Evolutionary conservation across 1,140 invertebrate species (phyloP).

Genomic region (Nephila pilipes): DNA sequence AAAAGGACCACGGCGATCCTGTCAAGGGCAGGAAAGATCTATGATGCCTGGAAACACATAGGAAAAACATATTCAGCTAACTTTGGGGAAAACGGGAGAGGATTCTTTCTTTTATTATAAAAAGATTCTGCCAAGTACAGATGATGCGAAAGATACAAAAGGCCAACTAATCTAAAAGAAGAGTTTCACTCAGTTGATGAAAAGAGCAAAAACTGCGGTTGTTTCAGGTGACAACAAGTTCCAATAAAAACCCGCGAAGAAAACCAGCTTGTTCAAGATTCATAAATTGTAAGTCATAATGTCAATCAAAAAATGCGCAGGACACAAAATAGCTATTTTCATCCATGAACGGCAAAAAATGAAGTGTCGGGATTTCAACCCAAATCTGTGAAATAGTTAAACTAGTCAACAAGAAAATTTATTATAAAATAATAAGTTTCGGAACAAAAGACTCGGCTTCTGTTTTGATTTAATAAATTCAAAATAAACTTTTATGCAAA

Average conservation of each 20-base stretch:
- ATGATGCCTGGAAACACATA: constrained; percentile 37
- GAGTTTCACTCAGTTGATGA: not conserved
- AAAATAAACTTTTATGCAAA: no score
- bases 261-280: not conserved
- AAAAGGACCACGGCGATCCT: constrained; percentile 5
- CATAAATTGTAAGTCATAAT: no score
- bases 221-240: not conserved
- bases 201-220: not conserved
- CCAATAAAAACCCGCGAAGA: not conserved
- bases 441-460: no score
- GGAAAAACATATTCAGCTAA: constrained; percentile 42
- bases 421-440: no score
- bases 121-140: constrained; percentile 56
- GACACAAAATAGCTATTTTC: no score
- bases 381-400: no score
- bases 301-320: no score
- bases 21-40: constrained; percentile 44
- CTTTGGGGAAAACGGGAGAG: constrained; percentile 5
- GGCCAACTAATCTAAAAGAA: constrained; percentile 15
- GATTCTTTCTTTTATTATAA: constrained; percentile 42
- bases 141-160: constrained; percentile 1
- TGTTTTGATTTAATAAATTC: no score
- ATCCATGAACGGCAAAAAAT: no score
- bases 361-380: no score
- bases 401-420: no score